A percentile compares a stretch with the other conserved stretches of the same genome.
Evolutionary conservation across 1,140 invertebrate genomes (phyloP).

Genomic region (Conus ventricosus): DNA sequence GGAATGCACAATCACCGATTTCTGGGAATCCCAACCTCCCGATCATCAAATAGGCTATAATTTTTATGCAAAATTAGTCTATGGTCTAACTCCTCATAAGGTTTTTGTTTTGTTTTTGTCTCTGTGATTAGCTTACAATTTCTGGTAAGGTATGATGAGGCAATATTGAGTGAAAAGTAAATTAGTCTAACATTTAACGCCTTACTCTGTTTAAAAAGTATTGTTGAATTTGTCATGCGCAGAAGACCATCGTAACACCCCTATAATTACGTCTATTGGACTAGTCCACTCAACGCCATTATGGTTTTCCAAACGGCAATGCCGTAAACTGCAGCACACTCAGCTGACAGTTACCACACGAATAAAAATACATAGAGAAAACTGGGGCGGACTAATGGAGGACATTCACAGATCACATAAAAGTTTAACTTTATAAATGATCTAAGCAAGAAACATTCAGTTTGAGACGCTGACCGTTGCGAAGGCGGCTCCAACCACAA

Average conservation of each 20-base stretch:
- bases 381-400: neutral
- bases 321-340: neutral
- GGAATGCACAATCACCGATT: too few species aligned
- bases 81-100: too few species aligned
- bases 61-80: too few species aligned
- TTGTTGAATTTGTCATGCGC: slow-evolving; percentile 19
- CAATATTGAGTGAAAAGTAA: too few species aligned
- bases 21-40: too few species aligned
- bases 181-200: too few species aligned
- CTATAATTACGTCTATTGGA: neutral
- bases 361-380: neutral
- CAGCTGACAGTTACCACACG: too few species aligned
- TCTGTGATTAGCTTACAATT: too few species aligned
- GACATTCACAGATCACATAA: neutral
- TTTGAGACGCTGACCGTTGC: neutral
- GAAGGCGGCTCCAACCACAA: neutral
- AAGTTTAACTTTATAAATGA: neutral
- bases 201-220: too few species aligned
- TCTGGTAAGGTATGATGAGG: too few species aligned
- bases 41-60: too few species aligned
- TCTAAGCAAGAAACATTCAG: neutral
- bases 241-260: slow-evolving; percentile 20
- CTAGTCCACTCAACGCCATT: slow-evolving; percentile 33
- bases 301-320: slow-evolving; percentile 37
- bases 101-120: too few species aligned